phyloP scores from a whole-genome alignment of 2,113 vertebrate species.

The Isichthys henryi region DNA sequence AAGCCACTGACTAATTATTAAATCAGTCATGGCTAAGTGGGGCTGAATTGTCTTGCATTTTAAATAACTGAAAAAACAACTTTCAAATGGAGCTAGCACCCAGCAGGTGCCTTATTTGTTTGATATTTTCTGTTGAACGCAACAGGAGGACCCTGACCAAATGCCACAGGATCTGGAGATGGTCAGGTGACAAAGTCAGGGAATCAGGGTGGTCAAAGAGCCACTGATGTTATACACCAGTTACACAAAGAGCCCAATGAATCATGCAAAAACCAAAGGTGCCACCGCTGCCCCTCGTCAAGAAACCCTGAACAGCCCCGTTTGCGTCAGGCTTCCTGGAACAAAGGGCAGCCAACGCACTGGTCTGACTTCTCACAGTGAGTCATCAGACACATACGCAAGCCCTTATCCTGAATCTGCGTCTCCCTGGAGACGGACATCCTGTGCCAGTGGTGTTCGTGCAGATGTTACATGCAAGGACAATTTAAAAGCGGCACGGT shows the following conservation, averaged over 20 bases:
- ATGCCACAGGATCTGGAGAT: background rate
- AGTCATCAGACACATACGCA: conserved; percentile 32
- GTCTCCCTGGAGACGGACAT: background rate
- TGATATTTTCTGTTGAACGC: background rate
- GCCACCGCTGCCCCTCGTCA: background rate
- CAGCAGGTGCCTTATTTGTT: background rate
- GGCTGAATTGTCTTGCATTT: background rate
- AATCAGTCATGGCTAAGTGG: background rate
- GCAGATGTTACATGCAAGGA: background rate
- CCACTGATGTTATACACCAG: background rate
- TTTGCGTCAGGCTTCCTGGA: background rate
- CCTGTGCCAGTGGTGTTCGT: background rate
- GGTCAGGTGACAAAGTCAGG: background rate
- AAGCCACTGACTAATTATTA: background rate
- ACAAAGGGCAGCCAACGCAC: background rate
- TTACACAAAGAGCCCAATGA: background rate
- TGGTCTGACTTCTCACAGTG: conserved; percentile 26
- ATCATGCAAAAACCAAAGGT: background rate
- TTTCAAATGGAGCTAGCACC: background rate
- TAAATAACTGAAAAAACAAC: background rate
- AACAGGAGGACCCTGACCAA: background rate
- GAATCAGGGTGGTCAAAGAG: background rate
- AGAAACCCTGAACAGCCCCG: background rate
- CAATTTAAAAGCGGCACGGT: background rate
- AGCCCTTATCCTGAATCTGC: background rate